Evolutionary conservation across 2,888 invertebrate species (phyloP).

Genomic region (Polyommatus iphigenia): DNA sequence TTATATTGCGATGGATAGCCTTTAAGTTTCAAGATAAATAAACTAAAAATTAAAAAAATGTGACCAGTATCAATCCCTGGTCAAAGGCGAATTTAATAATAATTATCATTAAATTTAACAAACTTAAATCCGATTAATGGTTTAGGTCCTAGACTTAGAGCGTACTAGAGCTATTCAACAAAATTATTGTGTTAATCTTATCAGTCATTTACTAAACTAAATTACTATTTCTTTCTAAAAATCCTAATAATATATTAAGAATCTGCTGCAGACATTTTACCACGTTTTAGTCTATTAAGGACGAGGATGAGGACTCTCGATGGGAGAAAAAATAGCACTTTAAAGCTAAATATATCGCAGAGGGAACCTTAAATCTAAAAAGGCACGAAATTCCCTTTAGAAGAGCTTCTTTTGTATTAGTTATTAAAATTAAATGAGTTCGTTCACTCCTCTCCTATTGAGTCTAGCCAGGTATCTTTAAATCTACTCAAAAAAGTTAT

Average conservation of each 20-base stretch:
- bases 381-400: neutral
- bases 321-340: slow-evolving; percentile 11
- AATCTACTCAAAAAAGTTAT: neutral
- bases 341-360: slow-evolving; percentile 15
- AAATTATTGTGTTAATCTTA: too few species aligned
- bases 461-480: neutral
- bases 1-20: too few species aligned
- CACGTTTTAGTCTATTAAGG: neutral
- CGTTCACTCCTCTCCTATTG: neutral
- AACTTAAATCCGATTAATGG: too few species aligned
- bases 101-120: too few species aligned
- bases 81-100: too few species aligned
- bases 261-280: neutral
- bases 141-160: too few species aligned
- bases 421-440: slow-evolving; percentile 3
- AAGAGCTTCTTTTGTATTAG: slow-evolving; percentile 9
- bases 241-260: neutral
- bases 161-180: too few species aligned
- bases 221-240: neutral
- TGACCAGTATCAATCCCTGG: too few species aligned
- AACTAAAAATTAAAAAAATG: too few species aligned
- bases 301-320: neutral
- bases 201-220: neutral
- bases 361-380: slow-evolving; percentile 12
- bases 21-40: too few species aligned